Base-by-base conservation (phyloP, 1,140 invertebrate genomes). In the Planococcus citri region DNA sequence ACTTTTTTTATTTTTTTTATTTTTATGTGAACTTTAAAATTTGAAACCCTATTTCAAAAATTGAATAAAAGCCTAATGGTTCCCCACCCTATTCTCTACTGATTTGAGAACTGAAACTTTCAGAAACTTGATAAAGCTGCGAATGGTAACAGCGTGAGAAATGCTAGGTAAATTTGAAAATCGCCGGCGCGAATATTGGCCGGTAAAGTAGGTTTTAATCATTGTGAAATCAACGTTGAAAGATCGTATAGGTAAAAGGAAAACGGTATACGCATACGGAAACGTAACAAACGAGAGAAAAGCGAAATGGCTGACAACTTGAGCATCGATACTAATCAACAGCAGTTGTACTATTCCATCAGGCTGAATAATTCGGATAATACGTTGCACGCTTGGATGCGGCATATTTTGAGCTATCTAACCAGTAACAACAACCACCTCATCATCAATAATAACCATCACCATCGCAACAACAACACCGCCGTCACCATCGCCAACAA, bases 251-350 rank as follows among this genome's bases (percentile, higher is more conserved):
- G 41, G n/a, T n/a, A n/a, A n/a, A 51, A 51, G 41, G 17, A 51
- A 51, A 51, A 51, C 41, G 41, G 41, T 51, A 33, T 6, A 33
- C 29, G 29, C 29, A 12, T n/a, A n/a, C n/a, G n/a, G n/a, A 37
- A 51, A 51, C 41, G 41, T 17, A 3, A 51, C 12, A 51, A 51
- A 14, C 10, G 41, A 51, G 41, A 51, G n/a, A 9, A 14, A 14
- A 51, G 41, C 3, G 41, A 51, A 51, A 51, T 51, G 41, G 41
- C 41, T 51, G 41, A 51, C 41, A 51, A 51, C 41, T n/a, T 51
- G 41, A 51, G 41, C 51, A 57, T 69, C 51, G 27, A 69, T 69
- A 22, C 29, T 22, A 68, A 68, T 68, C 68, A 22, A 21, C 67
- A 68, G 22, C 21, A 17, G 60, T 17, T 24, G 10, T 64, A 64